These are phyloP conservation scores for Champsocephalus gunnari DNA, from an alignment of 2,797 vertebrate species.

Conservation along the genomic window DNA sequence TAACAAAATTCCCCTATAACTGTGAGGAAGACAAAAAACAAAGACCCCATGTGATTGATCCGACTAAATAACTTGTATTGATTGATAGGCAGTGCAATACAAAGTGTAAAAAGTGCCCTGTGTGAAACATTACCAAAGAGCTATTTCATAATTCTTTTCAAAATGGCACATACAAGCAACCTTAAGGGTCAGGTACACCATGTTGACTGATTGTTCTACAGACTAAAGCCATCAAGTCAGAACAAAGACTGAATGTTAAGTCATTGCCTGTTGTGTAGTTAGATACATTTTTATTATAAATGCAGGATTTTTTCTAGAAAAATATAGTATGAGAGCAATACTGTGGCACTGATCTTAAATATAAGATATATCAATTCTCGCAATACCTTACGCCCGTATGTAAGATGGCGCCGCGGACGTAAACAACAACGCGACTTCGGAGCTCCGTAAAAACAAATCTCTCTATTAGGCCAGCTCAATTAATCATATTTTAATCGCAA, in stretches of 20 bases:
- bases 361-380: too few species aligned
- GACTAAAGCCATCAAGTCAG: neutral
- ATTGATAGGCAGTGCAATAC: slow-evolving; percentile 1
- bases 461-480: too few species aligned
- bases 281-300: neutral
- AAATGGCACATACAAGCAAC: slow-evolving; percentile 9
- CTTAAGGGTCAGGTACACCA: neutral
- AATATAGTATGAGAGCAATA: too few species aligned
- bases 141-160: slow-evolving; percentile 1
- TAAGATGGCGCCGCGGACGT: too few species aligned
- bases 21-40: neutral
- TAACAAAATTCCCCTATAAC: neutral
- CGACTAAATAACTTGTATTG: neutral
- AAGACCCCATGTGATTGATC: neutral
- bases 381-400: too few species aligned
- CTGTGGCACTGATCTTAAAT: too few species aligned
- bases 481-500: too few species aligned
- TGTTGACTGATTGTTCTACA: neutral
- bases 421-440: too few species aligned
- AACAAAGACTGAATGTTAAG: slow-evolving; percentile 15
- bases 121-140: slow-evolving; percentile 4
- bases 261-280: too few species aligned
- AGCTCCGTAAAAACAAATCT: too few species aligned
- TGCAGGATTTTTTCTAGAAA: too few species aligned
- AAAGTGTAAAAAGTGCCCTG: neutral